These are phyloP conservation scores for Ameiurus melas DNA, from an alignment of 2,113 vertebrate species.

Conservation along the genomic window DNA sequence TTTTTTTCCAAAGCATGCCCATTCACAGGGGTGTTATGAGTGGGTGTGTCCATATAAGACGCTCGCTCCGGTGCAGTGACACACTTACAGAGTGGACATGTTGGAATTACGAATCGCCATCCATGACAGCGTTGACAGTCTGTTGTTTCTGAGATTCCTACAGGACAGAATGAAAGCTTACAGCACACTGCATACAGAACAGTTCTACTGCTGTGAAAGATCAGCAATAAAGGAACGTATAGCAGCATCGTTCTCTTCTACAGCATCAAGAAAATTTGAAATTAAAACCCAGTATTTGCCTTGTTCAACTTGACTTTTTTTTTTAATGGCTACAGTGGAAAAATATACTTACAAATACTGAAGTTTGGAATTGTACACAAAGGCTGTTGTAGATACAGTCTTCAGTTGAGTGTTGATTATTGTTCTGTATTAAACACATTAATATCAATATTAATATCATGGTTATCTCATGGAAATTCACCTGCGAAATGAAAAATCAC, in stretches of 20 bases:
- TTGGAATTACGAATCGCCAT: slow-evolving; percentile 89
- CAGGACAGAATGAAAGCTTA: slow-evolving; percentile 42
- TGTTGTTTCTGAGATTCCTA: slow-evolving; percentile 94
- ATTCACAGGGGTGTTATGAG: background rate
- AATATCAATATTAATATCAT: background rate
- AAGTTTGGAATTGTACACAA: slow-evolving; percentile 88
- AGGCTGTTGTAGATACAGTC: slow-evolving; percentile 85
- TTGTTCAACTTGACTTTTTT: background rate
- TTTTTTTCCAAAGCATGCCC: background rate
- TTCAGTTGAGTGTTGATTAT: slow-evolving; percentile 87
- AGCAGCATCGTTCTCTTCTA: background rate
- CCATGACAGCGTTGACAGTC: slow-evolving; percentile 88
- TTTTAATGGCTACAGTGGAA: background rate
- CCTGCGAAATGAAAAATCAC: background rate
- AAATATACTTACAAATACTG: slow-evolving; percentile 84
- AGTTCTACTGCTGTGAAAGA: background rate
- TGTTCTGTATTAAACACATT: slow-evolving; percentile 75
- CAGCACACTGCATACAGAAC: background rate
- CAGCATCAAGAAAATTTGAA: background rate
- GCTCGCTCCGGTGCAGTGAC: background rate
- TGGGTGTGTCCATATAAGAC: background rate
- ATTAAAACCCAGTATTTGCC: background rate
- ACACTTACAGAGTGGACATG: slow-evolving; percentile 85
- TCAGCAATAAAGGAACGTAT: background rate
- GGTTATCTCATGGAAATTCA: background rate